These are phyloP conservation scores for Drosophila ezoana DNA, from an alignment of 2,888 invertebrate genomes.

Conservation along the genomic window DNA sequence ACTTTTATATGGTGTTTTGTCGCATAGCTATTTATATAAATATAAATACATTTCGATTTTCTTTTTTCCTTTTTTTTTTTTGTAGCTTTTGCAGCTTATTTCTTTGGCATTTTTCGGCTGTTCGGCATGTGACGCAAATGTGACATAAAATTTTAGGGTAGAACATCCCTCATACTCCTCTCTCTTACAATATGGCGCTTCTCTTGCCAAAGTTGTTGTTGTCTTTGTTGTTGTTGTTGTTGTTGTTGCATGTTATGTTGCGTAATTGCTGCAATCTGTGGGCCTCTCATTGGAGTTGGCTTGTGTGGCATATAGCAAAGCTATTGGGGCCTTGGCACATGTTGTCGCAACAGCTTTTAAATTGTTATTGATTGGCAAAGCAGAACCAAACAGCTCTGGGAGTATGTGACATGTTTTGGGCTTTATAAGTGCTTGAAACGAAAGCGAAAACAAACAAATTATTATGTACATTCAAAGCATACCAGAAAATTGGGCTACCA, in stretches of 20 bases:
- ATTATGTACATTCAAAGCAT: constrained; percentile 53
- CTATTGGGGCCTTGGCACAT: constrained; percentile 62
- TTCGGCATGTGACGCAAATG: constrained; percentile 72
- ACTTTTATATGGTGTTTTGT: constrained; percentile 78
- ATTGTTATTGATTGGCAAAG: constrained; percentile 75
- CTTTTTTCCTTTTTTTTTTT: constrained; percentile 10
- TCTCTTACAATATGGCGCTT: constrained; percentile 69
- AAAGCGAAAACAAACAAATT: constrained; percentile 71
- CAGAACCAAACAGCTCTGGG: constrained; percentile 21
- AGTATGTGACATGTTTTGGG: constrained; percentile 53
- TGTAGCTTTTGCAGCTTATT: constrained; percentile 72
- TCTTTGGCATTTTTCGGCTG: constrained; percentile 77
- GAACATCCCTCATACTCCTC: constrained; percentile 47
- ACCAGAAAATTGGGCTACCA: constrained; percentile 60
- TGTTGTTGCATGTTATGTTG: constrained; percentile 70
- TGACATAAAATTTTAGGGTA: constrained; percentile 71
- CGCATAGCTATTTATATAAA: constrained; percentile 67
- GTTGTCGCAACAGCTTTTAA: constrained; percentile 79
- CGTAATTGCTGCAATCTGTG: constrained; percentile 80
- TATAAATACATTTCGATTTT: constrained; percentile 31
- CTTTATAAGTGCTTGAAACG: constrained; percentile 39
- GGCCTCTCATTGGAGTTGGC: constrained; percentile 44
- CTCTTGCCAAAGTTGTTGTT: constrained; percentile 48
- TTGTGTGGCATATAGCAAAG: constrained; percentile 23
- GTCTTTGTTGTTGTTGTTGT: constrained; percentile 14